Conservation (phyloP, 37 sponge, comb jelly and placozoan species). For the Halichondria panicea region DNA sequence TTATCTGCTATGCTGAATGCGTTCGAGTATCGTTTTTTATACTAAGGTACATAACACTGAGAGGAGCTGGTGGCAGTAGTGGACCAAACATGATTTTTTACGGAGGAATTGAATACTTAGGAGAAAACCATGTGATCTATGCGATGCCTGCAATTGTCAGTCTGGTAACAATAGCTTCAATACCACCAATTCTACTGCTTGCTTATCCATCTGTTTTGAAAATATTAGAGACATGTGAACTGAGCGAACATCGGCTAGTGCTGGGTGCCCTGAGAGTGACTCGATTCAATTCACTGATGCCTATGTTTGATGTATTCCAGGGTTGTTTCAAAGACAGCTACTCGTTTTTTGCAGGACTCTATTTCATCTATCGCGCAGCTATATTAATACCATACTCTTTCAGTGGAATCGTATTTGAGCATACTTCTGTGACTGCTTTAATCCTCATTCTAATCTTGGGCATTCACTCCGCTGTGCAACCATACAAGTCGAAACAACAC, state of each 20-base stretch:
- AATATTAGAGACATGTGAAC: neutral
- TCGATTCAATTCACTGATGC: neutral
- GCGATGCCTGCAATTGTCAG: neutral
- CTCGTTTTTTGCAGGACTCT: constrained; percentile 17
- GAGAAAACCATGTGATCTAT: neutral
- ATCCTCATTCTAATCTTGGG: neutral
- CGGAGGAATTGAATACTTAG: neutral
- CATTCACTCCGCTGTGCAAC: neutral
- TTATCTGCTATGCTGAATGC: neutral
- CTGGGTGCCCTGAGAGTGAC: neutral
- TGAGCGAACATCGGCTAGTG: neutral
- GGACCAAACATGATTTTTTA: neutral
- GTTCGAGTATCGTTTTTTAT: neutral
- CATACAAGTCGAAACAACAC: neutral
- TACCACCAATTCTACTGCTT: neutral
- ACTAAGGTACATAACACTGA: neutral
- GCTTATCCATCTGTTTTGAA: neutral
- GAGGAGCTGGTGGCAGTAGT: no score
- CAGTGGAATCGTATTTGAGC: neutral
- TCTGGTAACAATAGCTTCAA: neutral
- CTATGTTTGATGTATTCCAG: constrained; percentile 9
- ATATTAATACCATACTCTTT: neutral
- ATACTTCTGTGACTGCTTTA: neutral
- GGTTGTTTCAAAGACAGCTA: constrained; percentile 1
- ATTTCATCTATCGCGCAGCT: neutral